Percentiles rank a stretch among this genome's conserved stretches.
Conservation (phyloP, 2,797 vertebrate species). For the Hyperoplus immaculatus region DNA sequence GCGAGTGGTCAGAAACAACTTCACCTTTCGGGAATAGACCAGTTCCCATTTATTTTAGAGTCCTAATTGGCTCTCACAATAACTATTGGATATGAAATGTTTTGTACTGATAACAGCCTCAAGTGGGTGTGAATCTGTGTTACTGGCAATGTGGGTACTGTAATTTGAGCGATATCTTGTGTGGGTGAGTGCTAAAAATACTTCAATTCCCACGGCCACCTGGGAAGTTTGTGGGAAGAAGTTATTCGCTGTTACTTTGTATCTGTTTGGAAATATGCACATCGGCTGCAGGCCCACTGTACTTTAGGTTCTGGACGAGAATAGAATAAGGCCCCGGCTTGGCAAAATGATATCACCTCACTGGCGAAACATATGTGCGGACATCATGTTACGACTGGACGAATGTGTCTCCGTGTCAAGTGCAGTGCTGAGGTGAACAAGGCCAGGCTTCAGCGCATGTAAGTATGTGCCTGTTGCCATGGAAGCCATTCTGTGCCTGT, state of each 20-base stretch:
- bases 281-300: neutral
- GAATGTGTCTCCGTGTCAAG: conserved; percentile 45
- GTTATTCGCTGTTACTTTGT: neutral
- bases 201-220: neutral
- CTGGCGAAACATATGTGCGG: conserved; percentile 9
- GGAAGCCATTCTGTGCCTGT: conserved; percentile 55
- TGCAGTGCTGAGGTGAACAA: conserved; percentile 53
- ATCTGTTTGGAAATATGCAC: neutral
- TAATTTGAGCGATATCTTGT: neutral
- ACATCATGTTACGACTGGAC: conserved; percentile 41
- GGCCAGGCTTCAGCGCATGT: conserved; percentile 24
- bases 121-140: neutral
- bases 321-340: neutral
- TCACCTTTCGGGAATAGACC: too few species aligned
- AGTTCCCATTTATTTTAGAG: too few species aligned
- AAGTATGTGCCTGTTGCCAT: conserved; percentile 56
- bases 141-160: neutral
- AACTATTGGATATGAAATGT: too few species aligned
- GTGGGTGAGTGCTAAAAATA: neutral
- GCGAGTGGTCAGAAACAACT: too few species aligned
- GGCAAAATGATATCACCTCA: neutral
- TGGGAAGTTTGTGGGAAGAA: neutral
- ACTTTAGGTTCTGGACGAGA: conserved; percentile 1
- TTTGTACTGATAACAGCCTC: neutral
- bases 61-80: too few species aligned